Conservation (phyloP, 2,113 vertebrate species). For the Trematomus loennbergii region DNA sequence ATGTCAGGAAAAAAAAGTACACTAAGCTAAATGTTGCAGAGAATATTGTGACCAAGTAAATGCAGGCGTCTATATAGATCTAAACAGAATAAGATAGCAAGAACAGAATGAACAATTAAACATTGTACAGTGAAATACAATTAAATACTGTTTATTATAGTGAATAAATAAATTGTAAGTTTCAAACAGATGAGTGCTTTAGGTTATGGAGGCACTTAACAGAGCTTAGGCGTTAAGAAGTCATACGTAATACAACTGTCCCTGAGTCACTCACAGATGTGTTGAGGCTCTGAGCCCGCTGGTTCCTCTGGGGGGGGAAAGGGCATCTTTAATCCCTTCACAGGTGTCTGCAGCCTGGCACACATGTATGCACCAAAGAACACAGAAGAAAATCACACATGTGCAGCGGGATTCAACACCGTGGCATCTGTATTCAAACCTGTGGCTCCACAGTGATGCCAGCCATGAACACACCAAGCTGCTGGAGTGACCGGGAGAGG, state of each 20-base stretch:
- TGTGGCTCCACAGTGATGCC: conserved; percentile 36
- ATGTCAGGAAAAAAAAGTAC: no score
- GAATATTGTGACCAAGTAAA: background rate
- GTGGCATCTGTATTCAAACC: conserved; percentile 53
- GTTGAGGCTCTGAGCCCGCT: conserved; percentile 3
- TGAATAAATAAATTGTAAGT: no score
- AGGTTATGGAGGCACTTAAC: no score
- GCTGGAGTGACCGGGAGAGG: conserved; percentile 1
- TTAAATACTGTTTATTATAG: no score
- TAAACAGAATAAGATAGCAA: no score
- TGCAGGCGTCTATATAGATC: no score
- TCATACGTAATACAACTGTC: conserved; percentile 16
- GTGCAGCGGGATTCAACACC: conserved; percentile 15
- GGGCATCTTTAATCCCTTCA: conserved; percentile 35
- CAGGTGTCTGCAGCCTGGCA: conserved; percentile 29
- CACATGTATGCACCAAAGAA: conserved; percentile 10
- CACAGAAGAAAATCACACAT: background rate
- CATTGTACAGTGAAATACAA: no score
- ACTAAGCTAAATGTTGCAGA: no score
- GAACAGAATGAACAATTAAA: no score
- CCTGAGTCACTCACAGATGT: conserved; percentile 42
- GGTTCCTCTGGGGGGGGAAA: conserved; percentile 37
- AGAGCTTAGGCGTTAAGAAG: no score
- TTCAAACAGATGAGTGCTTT: no score
- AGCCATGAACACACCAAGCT: conserved; percentile 31